Evolutionary conservation across 2,113 vertebrate species (phyloP).

Genomic region (Casuarius casuarius): DNA sequence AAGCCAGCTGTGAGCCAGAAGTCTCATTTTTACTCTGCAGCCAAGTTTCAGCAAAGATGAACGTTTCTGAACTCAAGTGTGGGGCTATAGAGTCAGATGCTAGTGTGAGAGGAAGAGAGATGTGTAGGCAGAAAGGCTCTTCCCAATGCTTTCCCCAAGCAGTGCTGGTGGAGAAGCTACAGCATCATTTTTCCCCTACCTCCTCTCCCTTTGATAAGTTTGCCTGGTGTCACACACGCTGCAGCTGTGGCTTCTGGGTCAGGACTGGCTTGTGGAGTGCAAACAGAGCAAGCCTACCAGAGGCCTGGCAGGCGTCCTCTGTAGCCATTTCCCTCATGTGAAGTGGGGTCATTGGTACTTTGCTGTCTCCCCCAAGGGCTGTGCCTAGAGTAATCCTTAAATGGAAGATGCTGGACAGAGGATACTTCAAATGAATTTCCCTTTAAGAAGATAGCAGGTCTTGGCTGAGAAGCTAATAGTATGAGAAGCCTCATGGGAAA

Average conservation of each 20-base stretch:
- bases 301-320: background rate
- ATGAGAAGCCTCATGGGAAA: background rate
- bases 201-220: background rate
- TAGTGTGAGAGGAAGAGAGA: background rate
- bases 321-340: background rate
- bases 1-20: background rate
- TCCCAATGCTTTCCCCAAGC: background rate
- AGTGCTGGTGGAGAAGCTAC: background rate
- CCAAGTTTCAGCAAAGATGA: background rate
- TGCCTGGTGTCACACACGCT: background rate
- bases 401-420: background rate
- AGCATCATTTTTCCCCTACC: background rate
- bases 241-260: background rate
- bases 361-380: background rate
- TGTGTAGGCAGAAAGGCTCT: background rate
- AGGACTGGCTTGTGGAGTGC: background rate
- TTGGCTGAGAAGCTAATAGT: background rate
- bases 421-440: background rate
- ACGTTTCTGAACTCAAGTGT: background rate
- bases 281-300: background rate
- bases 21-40: background rate
- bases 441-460: background rate
- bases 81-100: background rate
- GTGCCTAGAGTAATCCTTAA: background rate
- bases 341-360: background rate